Conservation (phyloP, 2,888 invertebrate species). For the Sturmia bella region DNA sequence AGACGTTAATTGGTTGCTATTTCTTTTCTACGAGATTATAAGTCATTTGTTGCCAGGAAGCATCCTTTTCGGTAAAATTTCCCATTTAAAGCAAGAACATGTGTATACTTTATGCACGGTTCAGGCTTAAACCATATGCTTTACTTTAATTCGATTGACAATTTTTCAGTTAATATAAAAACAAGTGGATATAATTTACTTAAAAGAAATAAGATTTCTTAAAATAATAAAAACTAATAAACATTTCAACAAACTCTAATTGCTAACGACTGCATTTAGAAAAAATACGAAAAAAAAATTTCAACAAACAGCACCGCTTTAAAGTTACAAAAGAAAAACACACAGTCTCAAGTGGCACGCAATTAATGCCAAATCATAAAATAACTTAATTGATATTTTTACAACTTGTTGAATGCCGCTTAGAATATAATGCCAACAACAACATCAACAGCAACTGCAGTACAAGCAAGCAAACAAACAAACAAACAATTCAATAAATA, state of each 20-base stretch:
- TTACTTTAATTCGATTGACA: too few relatives aligned
- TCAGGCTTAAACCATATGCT: too few relatives aligned
- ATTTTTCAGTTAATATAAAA: too few relatives aligned
- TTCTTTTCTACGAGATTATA: too few relatives aligned
- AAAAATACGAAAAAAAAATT: neutral
- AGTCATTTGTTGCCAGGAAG: too few relatives aligned
- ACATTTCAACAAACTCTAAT: slow-evolving; percentile 29
- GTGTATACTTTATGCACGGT: too few relatives aligned
- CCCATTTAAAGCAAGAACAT: too few relatives aligned
- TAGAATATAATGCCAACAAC: slow-evolving; percentile 18
- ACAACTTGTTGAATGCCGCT: slow-evolving; percentile 69
- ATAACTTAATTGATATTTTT: slow-evolving; percentile 69
- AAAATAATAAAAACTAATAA: neutral
- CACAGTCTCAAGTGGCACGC: slow-evolving; percentile 55
- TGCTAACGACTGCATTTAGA: slow-evolving; percentile 38
- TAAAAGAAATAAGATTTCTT: too few relatives aligned
- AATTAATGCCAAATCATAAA: slow-evolving; percentile 68
- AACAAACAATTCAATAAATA: slow-evolving; percentile 14
- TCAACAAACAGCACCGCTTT: slow-evolving; percentile 21
- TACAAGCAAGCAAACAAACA: neutral
- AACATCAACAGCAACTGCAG: slow-evolving; percentile 21
- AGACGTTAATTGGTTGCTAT: too few relatives aligned
- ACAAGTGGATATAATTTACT: too few relatives aligned
- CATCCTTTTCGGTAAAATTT: too few relatives aligned
- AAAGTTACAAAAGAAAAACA: slow-evolving; percentile 10